Conservation (phyloP, 92 coral and sea anemone species). For the Parazoanthus swiftii region DNA sequence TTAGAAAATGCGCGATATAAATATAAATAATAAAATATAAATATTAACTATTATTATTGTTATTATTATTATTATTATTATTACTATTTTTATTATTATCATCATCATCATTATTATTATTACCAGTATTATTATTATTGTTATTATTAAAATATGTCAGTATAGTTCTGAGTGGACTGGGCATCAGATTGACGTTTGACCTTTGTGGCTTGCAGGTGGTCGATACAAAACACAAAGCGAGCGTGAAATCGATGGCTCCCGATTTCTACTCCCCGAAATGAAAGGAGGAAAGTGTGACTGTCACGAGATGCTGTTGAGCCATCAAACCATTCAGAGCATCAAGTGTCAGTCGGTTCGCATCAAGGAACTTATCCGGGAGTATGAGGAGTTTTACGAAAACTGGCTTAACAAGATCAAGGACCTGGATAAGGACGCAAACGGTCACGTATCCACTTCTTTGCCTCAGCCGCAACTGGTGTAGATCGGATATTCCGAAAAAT, state of each 20-base stretch:
- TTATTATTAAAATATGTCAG: too few relatives aligned
- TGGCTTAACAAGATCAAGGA: constrained; percentile 85
- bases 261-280: constrained; percentile 34
- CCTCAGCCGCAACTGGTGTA: constrained; percentile 76
- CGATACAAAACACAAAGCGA: background rate
- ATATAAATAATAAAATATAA: too few relatives aligned
- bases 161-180: too few relatives aligned
- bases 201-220: constrained; percentile 7
- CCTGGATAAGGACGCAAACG: constrained; percentile 72
- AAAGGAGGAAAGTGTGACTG: constrained; percentile 74
- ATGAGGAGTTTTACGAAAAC: constrained; percentile 86
- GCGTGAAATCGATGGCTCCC: constrained; percentile 33
- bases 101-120: too few relatives aligned
- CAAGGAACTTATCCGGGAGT: constrained; percentile 86
- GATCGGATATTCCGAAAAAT: background rate
- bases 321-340: constrained; percentile 82
- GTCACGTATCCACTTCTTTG: constrained; percentile 55
- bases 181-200: too few relatives aligned
- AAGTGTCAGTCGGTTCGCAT: constrained; percentile 72
- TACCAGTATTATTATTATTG: too few relatives aligned
- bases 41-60: too few relatives aligned
- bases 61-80: too few relatives aligned
- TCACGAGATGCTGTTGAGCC: constrained; percentile 79
- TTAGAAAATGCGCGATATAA: too few relatives aligned
- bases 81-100: too few relatives aligned